Evolutionary conservation across 2,888 invertebrate genomes (phyloP).

Genomic region (Diadegma fenestrale): DNA sequence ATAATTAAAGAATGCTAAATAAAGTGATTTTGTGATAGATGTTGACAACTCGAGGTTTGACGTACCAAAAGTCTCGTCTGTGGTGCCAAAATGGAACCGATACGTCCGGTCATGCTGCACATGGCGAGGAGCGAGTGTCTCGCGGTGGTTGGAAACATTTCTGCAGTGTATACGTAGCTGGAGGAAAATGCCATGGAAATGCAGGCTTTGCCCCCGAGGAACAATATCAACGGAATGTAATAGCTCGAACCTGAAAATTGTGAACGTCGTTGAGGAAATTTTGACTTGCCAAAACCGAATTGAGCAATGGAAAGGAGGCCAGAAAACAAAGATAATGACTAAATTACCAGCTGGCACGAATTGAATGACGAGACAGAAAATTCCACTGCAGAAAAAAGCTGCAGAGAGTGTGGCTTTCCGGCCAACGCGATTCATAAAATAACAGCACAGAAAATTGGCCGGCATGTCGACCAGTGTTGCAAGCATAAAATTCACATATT

Average conservation of each 20-base stretch:
- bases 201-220: constrained; percentile 88
- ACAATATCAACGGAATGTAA: constrained; percentile 86
- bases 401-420: constrained; percentile 87
- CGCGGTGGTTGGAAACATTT: constrained; percentile 90
- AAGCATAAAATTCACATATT: constrained; percentile 91
- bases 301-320: not conserved
- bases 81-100: constrained; percentile 90
- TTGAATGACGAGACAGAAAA: constrained; percentile 87
- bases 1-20: too few species aligned
- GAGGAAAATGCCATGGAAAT: constrained; percentile 89
- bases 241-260: constrained; percentile 83
- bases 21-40: too few species aligned
- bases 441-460: constrained; percentile 88
- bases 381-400: constrained; percentile 88
- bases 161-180: constrained; percentile 89
- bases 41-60: constrained; percentile 2
- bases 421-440: constrained; percentile 86
- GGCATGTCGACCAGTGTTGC: constrained; percentile 90
- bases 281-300: not conserved
- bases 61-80: constrained; percentile 89
- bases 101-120: constrained; percentile 89
- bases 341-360: constrained; percentile 86
- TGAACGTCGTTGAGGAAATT: not conserved
- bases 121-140: constrained; percentile 89
- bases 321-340: constrained; percentile 68